These are phyloP conservation scores for Psettodes erumei DNA, from an alignment of 2,113 vertebrate genomes.

Conservation along the genomic window DNA sequence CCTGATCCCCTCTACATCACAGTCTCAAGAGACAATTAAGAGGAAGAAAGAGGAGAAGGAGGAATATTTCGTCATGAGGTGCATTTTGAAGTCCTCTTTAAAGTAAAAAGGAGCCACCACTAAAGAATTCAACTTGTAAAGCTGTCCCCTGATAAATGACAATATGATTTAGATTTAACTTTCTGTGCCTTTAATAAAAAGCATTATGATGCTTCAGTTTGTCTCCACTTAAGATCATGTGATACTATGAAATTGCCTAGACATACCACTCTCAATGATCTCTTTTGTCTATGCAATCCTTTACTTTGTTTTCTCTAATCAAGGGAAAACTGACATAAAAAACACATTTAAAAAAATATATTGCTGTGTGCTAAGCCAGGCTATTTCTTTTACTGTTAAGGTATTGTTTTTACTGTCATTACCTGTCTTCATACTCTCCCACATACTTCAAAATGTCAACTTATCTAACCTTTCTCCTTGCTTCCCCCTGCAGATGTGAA, in stretches of 20 bases:
- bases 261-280: too few relatives aligned
- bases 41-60: background rate
- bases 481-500: conserved; percentile 89
- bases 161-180: conserved; percentile 7
- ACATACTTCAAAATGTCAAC: background rate
- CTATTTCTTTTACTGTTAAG: background rate
- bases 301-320: background rate
- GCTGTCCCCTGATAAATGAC: conserved; percentile 16
- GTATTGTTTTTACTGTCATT: background rate
- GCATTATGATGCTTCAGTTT: background rate
- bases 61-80: conserved; percentile 46
- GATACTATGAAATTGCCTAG: background rate
- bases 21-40: conserved; percentile 65
- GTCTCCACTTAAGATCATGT: background rate
- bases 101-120: conserved; percentile 23
- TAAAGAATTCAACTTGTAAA: conserved; percentile 10
- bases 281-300: too few relatives aligned
- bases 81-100: conserved; percentile 39
- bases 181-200: conserved; percentile 25
- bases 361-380: background rate
- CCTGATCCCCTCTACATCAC: conserved; percentile 55
- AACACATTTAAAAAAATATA: background rate
- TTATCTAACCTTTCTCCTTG: background rate
- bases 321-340: background rate
- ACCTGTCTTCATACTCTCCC: background rate